phyloP scores from a whole-genome alignment of 2,113 vertebrate genomes.

The Mustelus asterias region DNA sequence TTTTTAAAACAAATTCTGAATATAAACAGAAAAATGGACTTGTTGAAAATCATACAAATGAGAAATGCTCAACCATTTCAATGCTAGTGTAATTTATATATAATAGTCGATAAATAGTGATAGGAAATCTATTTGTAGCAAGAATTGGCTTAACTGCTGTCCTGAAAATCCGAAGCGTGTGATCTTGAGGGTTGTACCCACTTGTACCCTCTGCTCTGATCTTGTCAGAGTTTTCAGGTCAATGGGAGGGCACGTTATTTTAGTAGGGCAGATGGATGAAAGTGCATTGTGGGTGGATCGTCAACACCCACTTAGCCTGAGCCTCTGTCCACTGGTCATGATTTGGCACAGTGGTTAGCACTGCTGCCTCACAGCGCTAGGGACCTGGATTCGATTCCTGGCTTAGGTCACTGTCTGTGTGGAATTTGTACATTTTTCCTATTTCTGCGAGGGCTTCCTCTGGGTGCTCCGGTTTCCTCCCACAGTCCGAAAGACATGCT shows the following conservation, averaged over 20 bases:
- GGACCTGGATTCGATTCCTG: too few relatives aligned
- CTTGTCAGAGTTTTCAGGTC: not conserved
- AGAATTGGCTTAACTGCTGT: not conserved
- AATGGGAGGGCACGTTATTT: not conserved
- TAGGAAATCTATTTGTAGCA: not conserved
- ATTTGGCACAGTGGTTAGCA: too few relatives aligned
- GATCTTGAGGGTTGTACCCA: not conserved
- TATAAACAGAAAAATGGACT: not conserved
- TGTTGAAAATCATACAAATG: not conserved
- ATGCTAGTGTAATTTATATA: not conserved
- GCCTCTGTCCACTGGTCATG: not conserved
- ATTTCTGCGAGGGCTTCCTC: too few relatives aligned
- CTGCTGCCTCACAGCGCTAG: too few relatives aligned
- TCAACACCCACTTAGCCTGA: not conserved
- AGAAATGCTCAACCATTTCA: not conserved
- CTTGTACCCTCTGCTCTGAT: too few relatives aligned
- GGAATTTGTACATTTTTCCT: too few relatives aligned
- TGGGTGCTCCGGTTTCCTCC: too few relatives aligned
- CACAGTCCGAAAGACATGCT: too few relatives aligned
- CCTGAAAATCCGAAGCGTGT: not conserved
- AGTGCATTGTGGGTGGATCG: not conserved
- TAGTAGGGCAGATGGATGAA: not conserved
- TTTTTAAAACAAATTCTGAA: not conserved
- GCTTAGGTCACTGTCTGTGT: too few relatives aligned
- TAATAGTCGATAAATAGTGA: not conserved